Evolutionary conservation across 2,113 vertebrate genomes (phyloP).

Genomic region (Reinhardtius hippoglossoides): DNA sequence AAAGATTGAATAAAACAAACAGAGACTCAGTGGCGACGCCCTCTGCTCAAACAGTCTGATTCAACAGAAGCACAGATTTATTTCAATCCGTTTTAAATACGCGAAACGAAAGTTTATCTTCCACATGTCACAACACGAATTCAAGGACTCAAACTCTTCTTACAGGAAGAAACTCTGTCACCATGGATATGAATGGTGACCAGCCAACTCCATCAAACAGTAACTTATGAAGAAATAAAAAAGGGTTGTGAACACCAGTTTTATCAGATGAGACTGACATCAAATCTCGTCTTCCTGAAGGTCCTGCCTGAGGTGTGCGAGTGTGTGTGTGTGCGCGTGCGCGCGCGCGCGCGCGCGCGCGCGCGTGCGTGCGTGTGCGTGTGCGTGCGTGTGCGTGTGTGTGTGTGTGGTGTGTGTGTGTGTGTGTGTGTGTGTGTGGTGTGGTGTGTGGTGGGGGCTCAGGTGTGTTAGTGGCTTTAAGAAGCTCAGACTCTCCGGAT

Average conservation of each 20-base stretch:
- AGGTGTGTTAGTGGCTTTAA: constrained; percentile 18
- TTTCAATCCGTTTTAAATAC: too few relatives aligned
- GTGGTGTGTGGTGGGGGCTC: not conserved
- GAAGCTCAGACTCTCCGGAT: constrained; percentile 30
- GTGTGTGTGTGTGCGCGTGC: not conserved
- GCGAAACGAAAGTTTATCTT: too few relatives aligned
- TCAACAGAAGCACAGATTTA: too few relatives aligned
- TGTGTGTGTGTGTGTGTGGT: not conserved
- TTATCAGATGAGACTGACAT: not conserved
- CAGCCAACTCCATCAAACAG: constrained; percentile 2
- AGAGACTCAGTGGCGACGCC: too few relatives aligned
- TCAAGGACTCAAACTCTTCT: too few relatives aligned
- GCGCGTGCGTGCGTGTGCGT: not conserved
- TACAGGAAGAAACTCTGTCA: not conserved
- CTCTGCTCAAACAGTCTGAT: too few relatives aligned
- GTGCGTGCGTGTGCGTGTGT: not conserved
- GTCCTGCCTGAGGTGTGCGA: too few relatives aligned
- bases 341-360: too few relatives aligned
- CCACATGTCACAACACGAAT: too few relatives aligned
- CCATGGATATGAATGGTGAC: not conserved
- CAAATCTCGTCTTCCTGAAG: too few relatives aligned
- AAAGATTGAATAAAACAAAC: too few relatives aligned
- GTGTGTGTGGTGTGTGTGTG: too few relatives aligned
- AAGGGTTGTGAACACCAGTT: not conserved
- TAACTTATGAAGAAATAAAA: not conserved